A percentile compares a stretch with the other conserved stretches of the same genome.
Evolutionary conservation across 2,888 invertebrate genomes (phyloP).

Genomic region (Nemotelus nigrinus): DNA sequence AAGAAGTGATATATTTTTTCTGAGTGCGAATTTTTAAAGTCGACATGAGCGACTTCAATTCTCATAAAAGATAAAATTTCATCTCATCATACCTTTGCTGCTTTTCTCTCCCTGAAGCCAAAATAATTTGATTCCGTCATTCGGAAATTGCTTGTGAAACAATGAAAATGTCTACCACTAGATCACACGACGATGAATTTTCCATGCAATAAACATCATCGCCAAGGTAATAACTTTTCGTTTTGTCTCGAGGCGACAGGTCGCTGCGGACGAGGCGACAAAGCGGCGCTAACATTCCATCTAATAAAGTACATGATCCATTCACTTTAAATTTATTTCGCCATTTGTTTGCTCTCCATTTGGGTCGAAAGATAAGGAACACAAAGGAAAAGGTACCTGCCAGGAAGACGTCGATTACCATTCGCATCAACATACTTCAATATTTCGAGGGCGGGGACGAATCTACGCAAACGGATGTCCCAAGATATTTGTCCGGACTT

Average conservation of each 20-base stretch:
- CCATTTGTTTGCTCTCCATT: constrained; percentile 17
- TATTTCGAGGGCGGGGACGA: neutral
- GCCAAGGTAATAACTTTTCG: neutral
- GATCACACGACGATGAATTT: neutral
- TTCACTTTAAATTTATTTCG: constrained; percentile 18
- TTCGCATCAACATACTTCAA: neutral
- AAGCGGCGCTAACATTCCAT: neutral
- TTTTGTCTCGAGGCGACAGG: neutral
- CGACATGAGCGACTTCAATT: too few relatives aligned
- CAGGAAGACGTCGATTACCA: neutral
- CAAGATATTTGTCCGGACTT: too few relatives aligned
- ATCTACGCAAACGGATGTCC: too few relatives aligned
- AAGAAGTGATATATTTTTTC: too few relatives aligned
- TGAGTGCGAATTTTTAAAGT: too few relatives aligned
- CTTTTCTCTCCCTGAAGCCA: neutral
- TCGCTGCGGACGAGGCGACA: neutral
- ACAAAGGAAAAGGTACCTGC: neutral
- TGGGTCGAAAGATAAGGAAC: neutral
- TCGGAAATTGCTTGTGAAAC: neutral
- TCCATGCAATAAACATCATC: constrained; percentile 4
- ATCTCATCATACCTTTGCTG: too few relatives aligned
- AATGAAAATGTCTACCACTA: neutral
- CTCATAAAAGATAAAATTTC: too few relatives aligned
- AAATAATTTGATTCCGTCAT: neutral
- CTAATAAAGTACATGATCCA: constrained; percentile 20